Evolutionary conservation across 1,140 invertebrate genomes (phyloP).

Genomic region (Cydia amplana): DNA sequence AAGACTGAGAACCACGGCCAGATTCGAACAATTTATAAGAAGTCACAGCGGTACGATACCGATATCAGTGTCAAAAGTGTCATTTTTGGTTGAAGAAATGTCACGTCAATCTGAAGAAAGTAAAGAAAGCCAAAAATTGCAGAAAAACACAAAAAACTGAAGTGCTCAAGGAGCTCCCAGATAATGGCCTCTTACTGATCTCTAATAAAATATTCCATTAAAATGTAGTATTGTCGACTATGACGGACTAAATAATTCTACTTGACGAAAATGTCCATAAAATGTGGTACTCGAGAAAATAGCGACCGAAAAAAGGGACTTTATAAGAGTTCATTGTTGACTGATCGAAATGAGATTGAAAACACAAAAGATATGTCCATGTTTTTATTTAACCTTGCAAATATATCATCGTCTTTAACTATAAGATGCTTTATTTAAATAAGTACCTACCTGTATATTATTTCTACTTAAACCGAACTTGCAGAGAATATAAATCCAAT

Average conservation of each 20-base stretch:
- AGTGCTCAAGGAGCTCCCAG: neutral
- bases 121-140: neutral
- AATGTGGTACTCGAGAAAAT: neutral
- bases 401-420: neutral
- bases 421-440: neutral
- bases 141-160: neutral
- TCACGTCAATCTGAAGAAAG: neutral
- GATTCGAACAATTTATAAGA: no score
- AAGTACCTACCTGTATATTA: neutral
- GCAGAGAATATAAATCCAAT: no score
- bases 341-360: neutral
- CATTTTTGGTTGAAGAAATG: no score
- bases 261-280: conserved; percentile 13
- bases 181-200: conserved; percentile 5
- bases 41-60: no score
- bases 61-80: no score
- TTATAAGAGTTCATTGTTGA: neutral
- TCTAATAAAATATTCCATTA: conserved; percentile 24
- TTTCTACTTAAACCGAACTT: no score
- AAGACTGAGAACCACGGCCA: no score
- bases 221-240: neutral
- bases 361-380: neutral
- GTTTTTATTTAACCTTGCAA: neutral
- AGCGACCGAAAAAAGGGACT: neutral
- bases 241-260: conserved; percentile 15